Base-by-base conservation (phyloP, 2,113 vertebrate genomes). In the Corapipo altera region DNA sequence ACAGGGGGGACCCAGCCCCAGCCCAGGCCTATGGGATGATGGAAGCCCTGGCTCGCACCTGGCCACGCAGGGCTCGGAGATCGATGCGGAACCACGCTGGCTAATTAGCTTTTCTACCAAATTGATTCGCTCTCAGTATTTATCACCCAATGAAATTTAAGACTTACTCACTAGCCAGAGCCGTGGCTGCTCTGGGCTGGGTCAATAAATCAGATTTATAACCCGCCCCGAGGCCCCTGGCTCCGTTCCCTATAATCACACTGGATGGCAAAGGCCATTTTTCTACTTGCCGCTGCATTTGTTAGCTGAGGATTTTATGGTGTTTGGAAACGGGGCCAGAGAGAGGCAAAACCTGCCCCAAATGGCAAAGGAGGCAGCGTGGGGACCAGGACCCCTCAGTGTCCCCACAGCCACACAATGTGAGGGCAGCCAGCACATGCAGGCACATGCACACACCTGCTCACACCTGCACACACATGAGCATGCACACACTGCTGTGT, bases 91-190 rank as follows among this genome's bases (percentile, higher is more conserved):
- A 79, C 91, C 93, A 67, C 26, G 58, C 84, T 2, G 62, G 96
- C 95, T 98, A 97, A 98, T 97, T 97, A 97, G 97, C 97, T 97
- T 97, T 97, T 90, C 97, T 97, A 97, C 97, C 96, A 97, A 97
- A 97, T 97, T 97, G 97, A 97, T 98, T 95, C 84, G 86, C 97
- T 91, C 97, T 91, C 93, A 74, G 95, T 95, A 97, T 98, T 98
- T 97, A 97, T 97, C 97, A 97, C 95, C 96, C 96, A 83, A 95
- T 97, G 97, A 97, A 97, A 97, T 97, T 96, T 98, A 97, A 97
- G 97, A 96, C 96, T 97, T 70, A 85, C 93, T 97, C 96, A 88
- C 89, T 79, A 64, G 89, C 94, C 95, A n/a, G 91, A 94, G 96
- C 93, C 20, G 44, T 3, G 46, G 93, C 95, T 89, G 95, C 93